Percentiles rank a stretch among this genome's conserved stretches.
These are phyloP conservation scores for Odontesthes bonariensis DNA, from an alignment of 2,113 vertebrate species.

Conservation along the genomic window DNA sequence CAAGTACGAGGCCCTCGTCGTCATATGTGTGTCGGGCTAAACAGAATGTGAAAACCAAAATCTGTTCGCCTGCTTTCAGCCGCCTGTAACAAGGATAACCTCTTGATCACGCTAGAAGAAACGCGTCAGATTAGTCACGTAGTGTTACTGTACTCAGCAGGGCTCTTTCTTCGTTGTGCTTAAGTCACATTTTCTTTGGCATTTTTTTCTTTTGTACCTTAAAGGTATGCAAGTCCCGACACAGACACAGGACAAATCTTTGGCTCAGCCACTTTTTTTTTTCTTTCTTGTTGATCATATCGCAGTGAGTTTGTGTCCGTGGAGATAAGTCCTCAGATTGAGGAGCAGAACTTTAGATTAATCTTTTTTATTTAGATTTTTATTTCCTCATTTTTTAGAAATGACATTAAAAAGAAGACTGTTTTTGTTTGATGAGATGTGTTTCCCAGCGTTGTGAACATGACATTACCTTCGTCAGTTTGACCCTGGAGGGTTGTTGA, in stretches of 20 bases:
- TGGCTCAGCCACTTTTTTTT: slow-evolving; percentile 25
- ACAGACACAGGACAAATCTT: slow-evolving; percentile 48
- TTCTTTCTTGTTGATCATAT: too few species aligned
- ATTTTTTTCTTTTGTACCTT: slow-evolving; percentile 82
- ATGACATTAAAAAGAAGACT: slow-evolving; percentile 34
- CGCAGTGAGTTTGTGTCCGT: slow-evolving; percentile 66
- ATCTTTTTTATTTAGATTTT: slow-evolving; percentile 43
- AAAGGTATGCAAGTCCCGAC: slow-evolving; percentile 80
- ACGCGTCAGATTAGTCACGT: slow-evolving; percentile 29
- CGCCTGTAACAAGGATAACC: slow-evolving; percentile 58
- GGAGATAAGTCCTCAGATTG: slow-evolving; percentile 82
- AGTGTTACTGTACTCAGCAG: slow-evolving; percentile 36
- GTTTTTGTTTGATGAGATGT: slow-evolving; percentile 44
- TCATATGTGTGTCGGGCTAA: slow-evolving; percentile 3
- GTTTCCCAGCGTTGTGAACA: slow-evolving; percentile 49
- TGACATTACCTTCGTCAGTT: slow-evolving; percentile 19
- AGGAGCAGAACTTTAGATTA: slow-evolving; percentile 68
- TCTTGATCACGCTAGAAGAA: slow-evolving; percentile 33
- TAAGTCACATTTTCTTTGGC: slow-evolving; percentile 59
- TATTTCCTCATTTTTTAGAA: slow-evolving; percentile 33
- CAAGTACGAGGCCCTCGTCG: slow-evolving; percentile 15
- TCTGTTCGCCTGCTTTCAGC: slow-evolving; percentile 35
- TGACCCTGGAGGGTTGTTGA: slow-evolving; percentile 35
- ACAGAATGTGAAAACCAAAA: slow-evolving; percentile 64
- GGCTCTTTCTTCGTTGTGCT: slow-evolving; percentile 48